A percentile compares a stretch with the other conserved stretches of the same genome.
Evolutionary conservation across 1,140 invertebrate species (phyloP).

Genomic region (Trichoplusia ni): DNA sequence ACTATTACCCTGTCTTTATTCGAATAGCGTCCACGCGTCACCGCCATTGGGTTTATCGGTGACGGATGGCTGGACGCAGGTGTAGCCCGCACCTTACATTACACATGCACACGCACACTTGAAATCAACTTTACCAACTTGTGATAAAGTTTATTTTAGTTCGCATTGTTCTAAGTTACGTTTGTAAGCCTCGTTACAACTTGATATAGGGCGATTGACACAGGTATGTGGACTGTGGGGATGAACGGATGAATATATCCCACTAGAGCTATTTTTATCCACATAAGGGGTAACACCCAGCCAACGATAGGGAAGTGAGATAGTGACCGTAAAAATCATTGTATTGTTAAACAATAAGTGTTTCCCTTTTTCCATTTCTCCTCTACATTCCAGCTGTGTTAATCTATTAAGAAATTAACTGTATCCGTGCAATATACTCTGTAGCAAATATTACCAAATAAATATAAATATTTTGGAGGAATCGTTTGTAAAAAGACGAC

Average conservation of each 20-base stretch:
- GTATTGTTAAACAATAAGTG: neutral
- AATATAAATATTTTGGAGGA: too few relatives aligned
- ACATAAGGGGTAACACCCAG: constrained; percentile 8
- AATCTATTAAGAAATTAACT: too few relatives aligned
- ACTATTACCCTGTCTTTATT: constrained; percentile 19
- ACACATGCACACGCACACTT: neutral
- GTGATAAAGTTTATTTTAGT: constrained; percentile 21
- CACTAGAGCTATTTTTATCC: constrained; percentile 37
- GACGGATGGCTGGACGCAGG: constrained; percentile 53
- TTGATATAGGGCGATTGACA: constrained; percentile 55
- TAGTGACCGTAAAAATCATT: constrained; percentile 5
- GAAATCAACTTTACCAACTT: neutral
- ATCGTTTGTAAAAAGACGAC: neutral
- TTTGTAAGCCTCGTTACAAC: constrained; percentile 36
- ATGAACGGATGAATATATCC: constrained; percentile 38
- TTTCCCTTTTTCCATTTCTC: neutral
- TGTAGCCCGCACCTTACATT: constrained; percentile 38
- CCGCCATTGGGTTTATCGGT: constrained; percentile 46
- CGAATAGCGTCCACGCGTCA: constrained; percentile 1
- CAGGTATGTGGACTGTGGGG: constrained; percentile 43
- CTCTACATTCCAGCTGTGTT: too few relatives aligned
- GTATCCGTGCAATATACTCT: too few relatives aligned
- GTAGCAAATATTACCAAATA: too few relatives aligned
- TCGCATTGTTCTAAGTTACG: neutral
- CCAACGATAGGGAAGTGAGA: constrained; percentile 9